A percentile compares a stretch with the other conserved stretches of the same genome.
phyloP scores from a whole-genome alignment of 1,140 invertebrate genomes.

The Paracyclopina nana region DNA sequence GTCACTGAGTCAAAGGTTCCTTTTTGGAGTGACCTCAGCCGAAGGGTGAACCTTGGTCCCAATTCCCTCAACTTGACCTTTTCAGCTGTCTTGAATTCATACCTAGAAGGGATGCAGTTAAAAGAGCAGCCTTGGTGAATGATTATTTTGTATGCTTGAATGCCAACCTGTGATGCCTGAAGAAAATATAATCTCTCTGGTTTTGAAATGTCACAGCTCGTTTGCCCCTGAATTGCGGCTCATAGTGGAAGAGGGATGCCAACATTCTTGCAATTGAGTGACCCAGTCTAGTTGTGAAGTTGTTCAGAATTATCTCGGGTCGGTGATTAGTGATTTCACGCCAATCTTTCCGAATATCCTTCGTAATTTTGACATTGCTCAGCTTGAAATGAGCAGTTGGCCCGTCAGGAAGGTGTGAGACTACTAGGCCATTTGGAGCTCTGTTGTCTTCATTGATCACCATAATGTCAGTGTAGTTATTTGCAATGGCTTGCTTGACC shows the following conservation, averaged over 20 bases:
- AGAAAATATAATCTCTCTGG: constrained; percentile 96
- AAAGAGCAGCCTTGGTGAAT: not conserved
- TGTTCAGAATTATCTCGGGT: constrained; percentile 89
- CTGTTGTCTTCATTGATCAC: constrained; percentile 82
- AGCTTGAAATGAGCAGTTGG: constrained; percentile 69
- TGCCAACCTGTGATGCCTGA: constrained; percentile 66
- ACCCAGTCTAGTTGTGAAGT: constrained; percentile 85
- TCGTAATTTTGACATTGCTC: constrained; percentile 58
- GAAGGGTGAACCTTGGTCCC: constrained; percentile 85
- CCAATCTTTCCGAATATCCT: constrained; percentile 35
- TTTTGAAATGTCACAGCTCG: constrained; percentile 94
- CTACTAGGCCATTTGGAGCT: constrained; percentile 61
- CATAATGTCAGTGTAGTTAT: constrained; percentile 69
- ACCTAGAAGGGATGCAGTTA: constrained; percentile 34
- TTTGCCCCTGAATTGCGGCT: constrained; percentile 79
- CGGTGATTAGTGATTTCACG: constrained; percentile 47
- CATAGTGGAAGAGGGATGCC: constrained; percentile 85
- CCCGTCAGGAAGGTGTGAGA: constrained; percentile 83
- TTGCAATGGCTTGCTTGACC: constrained; percentile 50
- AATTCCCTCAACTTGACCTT: constrained; percentile 70
- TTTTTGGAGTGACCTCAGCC: constrained; percentile 74
- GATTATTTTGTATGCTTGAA: not conserved
- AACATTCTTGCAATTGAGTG: constrained; percentile 74
- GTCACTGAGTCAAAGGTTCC: constrained; percentile 91
- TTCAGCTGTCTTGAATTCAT: constrained; percentile 70